These are phyloP conservation scores for Eriosoma lanigerum DNA, from an alignment of 1,140 invertebrate genomes.

Conservation along the genomic window DNA sequence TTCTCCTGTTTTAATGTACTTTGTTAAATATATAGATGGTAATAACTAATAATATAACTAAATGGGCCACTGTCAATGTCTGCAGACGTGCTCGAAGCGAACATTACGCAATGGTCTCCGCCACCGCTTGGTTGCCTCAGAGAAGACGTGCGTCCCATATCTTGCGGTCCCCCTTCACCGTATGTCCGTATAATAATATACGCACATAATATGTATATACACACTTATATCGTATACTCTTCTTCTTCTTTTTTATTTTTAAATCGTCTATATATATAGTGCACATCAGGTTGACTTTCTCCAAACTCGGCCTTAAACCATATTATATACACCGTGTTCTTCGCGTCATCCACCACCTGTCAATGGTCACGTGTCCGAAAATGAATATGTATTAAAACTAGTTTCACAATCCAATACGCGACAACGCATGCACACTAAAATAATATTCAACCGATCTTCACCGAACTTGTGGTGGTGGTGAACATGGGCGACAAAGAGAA, in stretches of 20 bases:
- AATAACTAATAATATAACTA: background rate
- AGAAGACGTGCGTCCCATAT: conserved; percentile 26
- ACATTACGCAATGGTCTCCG: conserved; percentile 12
- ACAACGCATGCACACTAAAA: background rate
- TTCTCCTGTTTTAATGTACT: background rate
- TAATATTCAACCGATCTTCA: background rate
- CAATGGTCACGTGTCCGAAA: conserved; percentile 33
- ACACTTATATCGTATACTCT: conserved; percentile 22
- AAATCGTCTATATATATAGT: background rate
- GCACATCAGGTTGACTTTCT: conserved; percentile 42
- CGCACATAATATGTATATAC: conserved; percentile 3
- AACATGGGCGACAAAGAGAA: conserved; percentile 2
- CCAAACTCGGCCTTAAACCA: conserved; percentile 32
- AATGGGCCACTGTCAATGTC: conserved; percentile 51
- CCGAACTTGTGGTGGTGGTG: background rate
- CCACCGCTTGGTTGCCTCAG: conserved; percentile 22
- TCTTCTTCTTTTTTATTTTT: background rate
- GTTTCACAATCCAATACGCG: conserved; percentile 26
- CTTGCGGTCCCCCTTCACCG: background rate
- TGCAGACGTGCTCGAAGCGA: conserved; percentile 36
- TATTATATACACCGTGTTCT: background rate
- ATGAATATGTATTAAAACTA: conserved; percentile 18
- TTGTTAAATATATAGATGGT: background rate
- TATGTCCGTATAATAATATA: conserved; percentile 1
- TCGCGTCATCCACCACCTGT: conserved; percentile 13